phyloP scores from a whole-genome alignment of 2,888 invertebrate species.

The Caenorhabditis zanzibari region DNA sequence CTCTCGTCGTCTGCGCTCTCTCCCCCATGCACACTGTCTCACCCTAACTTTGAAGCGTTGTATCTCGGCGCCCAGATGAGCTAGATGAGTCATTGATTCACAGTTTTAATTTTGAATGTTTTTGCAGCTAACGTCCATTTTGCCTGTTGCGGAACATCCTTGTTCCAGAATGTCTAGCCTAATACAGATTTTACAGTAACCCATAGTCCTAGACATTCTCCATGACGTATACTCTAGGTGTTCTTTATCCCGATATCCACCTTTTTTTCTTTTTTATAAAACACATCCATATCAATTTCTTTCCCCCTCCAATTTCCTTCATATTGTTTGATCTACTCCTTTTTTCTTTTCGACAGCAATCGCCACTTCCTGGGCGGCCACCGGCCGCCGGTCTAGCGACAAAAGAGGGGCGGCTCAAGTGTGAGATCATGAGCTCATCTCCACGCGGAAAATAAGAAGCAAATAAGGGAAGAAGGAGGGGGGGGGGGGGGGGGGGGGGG shows the following conservation, averaged over 20 bases:
- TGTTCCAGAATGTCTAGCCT: too few species aligned
- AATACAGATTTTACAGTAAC: too few species aligned
- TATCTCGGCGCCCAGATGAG: too few species aligned
- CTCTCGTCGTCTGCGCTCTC: too few species aligned
- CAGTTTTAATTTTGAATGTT: too few species aligned
- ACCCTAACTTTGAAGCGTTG: too few species aligned
- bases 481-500: conserved; percentile 8
- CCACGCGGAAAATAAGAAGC: conserved; percentile 27
- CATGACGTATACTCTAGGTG: too few species aligned
- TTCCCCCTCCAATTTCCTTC: conserved; percentile 1
- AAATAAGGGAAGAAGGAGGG: conserved; percentile 24
- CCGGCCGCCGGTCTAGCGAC: neutral
- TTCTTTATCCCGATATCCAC: neutral
- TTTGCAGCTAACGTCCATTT: too few species aligned
- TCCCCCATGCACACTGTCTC: too few species aligned
- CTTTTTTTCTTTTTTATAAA: neutral
- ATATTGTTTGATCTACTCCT: conserved; percentile 36
- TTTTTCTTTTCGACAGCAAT: conserved; percentile 8
- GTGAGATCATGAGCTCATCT: conserved; percentile 63
- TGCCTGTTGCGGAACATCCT: too few species aligned
- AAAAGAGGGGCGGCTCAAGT: conserved; percentile 56
- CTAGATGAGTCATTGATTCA: too few species aligned
- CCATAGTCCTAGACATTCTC: too few species aligned
- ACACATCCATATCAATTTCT: conserved; percentile 53
- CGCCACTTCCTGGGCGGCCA: conserved; percentile 31